Evolutionary conservation across 2,113 vertebrate species (phyloP), one percentile per base, ranked within the genome.

Genomic region (Egretta garzetta): DNA sequence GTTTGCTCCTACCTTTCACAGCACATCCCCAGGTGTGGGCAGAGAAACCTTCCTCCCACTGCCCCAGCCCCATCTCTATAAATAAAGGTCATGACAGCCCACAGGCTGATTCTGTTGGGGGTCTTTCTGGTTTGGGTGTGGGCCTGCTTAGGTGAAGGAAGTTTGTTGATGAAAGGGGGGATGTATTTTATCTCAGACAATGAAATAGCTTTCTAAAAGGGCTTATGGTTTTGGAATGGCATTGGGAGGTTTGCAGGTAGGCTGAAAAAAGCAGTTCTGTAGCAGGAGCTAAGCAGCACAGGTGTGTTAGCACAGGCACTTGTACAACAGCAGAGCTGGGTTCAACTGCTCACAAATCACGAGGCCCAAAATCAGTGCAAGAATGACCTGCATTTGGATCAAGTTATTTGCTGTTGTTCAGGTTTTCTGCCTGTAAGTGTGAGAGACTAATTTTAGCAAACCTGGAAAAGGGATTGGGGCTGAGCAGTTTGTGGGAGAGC

Each of bases 61-160:
- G 0, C 18, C 45, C 41, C 52, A 79, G 45, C 33, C 41, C 24
- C 47, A 23, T 1, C 16, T 9, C 55, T 59, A 11, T 11, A 23
- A 66, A 53, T 0, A 35, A 62, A 39, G 59, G 28, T 6, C 21
- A 3, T 2, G 20, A 18, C 33, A 95, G 21, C 23, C 37, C 62
- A 45, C 0, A 1, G 41, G 15, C 47, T 37, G 72, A 14, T 33
- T 45, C 45, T 20, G 12, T 0, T 23, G 8, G 4, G 27, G 14
- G 12, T 9, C 24, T 10, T 12, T 26, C 10, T 62, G 20, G 9
- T n/a, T 28, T 58, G 20, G 50, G 11, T 14, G 2, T 55, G 63
- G 49, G 6, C 13, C 50, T 55, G 16, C 43, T 52, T 43, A 68
- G 27, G 12, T 11, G 23, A 43, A 83, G 5, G 50, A 53, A n/a